Evolutionary conservation across 1,140 invertebrate genomes (phyloP).

Genomic region (Holotrichia oblita): DNA sequence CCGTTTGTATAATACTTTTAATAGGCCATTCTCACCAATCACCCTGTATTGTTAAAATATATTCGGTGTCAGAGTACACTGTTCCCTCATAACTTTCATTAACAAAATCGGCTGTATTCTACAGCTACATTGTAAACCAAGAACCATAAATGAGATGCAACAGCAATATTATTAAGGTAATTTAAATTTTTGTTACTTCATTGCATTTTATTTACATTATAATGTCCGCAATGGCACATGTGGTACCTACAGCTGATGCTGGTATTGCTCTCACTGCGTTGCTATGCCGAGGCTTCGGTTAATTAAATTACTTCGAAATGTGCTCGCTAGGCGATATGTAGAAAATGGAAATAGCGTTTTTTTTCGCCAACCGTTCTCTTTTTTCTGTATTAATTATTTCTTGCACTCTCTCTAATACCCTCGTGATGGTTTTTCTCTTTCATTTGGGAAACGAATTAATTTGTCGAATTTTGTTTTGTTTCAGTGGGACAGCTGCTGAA

Average conservation of each 20-base stretch:
- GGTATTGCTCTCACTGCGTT: background rate
- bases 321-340: background rate
- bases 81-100: too few relatives aligned
- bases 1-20: too few relatives aligned
- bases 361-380: background rate
- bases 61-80: too few relatives aligned
- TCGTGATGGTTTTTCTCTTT: too few relatives aligned
- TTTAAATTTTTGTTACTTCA: too few relatives aligned
- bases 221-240: background rate
- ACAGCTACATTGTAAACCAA: too few relatives aligned
- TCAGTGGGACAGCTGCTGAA: background rate
- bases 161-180: too few relatives aligned
- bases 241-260: background rate
- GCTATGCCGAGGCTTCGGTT: background rate
- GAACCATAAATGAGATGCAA: too few relatives aligned
- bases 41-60: too few relatives aligned
- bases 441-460: background rate
- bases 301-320: conserved; percentile 17
- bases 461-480: too few relatives aligned
- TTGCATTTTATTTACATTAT: background rate
- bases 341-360: background rate
- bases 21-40: too few relatives aligned
- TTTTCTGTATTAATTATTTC: conserved; percentile 4
- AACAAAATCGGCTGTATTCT: too few relatives aligned
- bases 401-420: background rate